These are phyloP conservation scores for Polymixis flavicincta DNA, from an alignment of 2,888 invertebrate genomes.

Conservation along the genomic window DNA sequence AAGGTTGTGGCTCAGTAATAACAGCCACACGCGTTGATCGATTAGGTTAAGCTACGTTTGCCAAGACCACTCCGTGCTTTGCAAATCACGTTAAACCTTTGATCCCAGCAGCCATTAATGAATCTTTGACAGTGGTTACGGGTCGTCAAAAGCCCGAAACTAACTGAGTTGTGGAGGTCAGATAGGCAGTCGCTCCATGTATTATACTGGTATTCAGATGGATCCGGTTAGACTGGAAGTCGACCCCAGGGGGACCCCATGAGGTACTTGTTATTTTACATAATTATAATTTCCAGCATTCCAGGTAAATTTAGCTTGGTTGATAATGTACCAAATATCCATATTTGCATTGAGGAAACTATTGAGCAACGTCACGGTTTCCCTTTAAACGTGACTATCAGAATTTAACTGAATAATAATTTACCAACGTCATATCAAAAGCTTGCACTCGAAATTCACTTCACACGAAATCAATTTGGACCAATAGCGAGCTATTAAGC, in stretches of 20 bases:
- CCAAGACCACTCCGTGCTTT: too few relatives aligned
- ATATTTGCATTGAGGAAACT: neutral
- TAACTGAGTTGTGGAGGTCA: too few relatives aligned
- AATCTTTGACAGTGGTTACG: too few relatives aligned
- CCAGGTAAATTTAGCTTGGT: neutral
- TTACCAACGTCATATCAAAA: conserved; percentile 22
- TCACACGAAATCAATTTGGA: conserved; percentile 62
- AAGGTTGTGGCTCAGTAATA: too few relatives aligned
- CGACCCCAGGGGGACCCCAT: too few relatives aligned
- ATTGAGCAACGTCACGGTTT: neutral
- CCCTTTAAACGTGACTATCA: neutral
- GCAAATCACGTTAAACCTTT: too few relatives aligned
- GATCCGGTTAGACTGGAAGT: too few relatives aligned
- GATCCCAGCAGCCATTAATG: too few relatives aligned
- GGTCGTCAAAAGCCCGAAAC: too few relatives aligned
- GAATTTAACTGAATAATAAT: conserved; percentile 8
- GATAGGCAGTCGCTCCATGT: too few relatives aligned
- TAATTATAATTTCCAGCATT: neutral
- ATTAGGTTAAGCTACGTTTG: too few relatives aligned
- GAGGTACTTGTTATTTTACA: neutral
- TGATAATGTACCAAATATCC: neutral
- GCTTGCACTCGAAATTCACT: conserved; percentile 59
- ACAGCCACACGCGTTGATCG: neutral
- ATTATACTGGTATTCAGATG: too few relatives aligned
- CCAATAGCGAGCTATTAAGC: conserved; percentile 57